Conservation (phyloP, 2,888 invertebrate species). For the Tribolium freemani region DNA sequence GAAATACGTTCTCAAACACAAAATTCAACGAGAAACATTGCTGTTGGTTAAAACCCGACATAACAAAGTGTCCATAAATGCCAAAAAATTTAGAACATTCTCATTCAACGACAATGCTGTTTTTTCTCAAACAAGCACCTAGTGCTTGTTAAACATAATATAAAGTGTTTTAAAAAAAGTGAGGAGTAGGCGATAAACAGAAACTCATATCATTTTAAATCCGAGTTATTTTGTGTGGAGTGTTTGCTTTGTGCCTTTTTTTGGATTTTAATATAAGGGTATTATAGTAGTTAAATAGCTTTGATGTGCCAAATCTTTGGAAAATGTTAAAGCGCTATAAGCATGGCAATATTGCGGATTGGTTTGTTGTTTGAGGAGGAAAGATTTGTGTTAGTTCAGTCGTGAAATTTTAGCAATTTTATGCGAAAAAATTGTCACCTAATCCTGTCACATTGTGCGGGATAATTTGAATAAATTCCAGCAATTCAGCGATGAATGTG, state of each 20-base stretch:
- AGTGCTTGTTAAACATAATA: not conserved
- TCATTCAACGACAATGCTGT: not conserved
- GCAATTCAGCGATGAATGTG: slow-evolving; percentile 32
- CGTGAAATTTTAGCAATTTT: slow-evolving; percentile 17
- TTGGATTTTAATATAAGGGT: slow-evolving; percentile 17
- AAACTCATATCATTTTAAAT: not conserved
- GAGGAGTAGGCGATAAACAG: not conserved
- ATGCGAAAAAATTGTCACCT: slow-evolving; percentile 29
- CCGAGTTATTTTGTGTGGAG: not conserved
- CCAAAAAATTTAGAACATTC: not conserved
- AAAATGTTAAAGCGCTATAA: not conserved
- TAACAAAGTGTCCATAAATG: slow-evolving; percentile 1
- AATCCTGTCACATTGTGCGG: slow-evolving; percentile 18
- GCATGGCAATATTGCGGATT: not conserved
- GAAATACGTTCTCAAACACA: slow-evolving; percentile 10
- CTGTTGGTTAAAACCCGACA: not conserved
- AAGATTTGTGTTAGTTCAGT: not conserved
- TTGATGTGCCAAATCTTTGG: slow-evolving; percentile 10
- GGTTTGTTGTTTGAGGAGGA: not conserved
- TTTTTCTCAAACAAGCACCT: not conserved
- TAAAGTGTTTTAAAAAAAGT: not conserved
- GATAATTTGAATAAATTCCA: slow-evolving; percentile 39
- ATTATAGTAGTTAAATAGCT: slow-evolving; percentile 14
- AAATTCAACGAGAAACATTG: slow-evolving; percentile 2
- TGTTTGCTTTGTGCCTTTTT: slow-evolving; percentile 16